phyloP scores from a whole-genome alignment of 2,797 vertebrate genomes.

The Falco naumanni region DNA sequence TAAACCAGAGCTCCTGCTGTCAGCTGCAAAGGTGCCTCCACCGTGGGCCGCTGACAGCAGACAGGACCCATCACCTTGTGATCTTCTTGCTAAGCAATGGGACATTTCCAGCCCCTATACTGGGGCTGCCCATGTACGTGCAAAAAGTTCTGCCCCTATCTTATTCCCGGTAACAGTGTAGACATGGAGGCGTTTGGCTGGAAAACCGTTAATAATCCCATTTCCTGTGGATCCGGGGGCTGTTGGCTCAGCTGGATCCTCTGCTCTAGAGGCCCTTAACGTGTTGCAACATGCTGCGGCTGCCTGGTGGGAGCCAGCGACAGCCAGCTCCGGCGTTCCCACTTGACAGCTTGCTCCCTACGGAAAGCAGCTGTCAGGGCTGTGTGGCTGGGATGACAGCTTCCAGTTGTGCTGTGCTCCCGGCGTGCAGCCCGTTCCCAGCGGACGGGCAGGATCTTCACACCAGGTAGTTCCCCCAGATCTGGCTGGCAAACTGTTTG shows the following conservation, averaged over 20 bases:
- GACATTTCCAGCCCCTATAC: not conserved
- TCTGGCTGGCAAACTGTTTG: not conserved
- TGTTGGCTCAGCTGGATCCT: not conserved
- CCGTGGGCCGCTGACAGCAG: not conserved
- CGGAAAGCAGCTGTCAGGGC: not conserved
- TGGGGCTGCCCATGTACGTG: not conserved
- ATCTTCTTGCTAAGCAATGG: not conserved
- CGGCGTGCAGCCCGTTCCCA: fast-evolving
- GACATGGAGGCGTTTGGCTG: not conserved
- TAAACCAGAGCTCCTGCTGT: not conserved
- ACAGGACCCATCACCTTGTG: not conserved
- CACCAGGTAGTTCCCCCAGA: not conserved
- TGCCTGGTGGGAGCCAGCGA: not conserved
- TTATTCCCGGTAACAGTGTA: not conserved
- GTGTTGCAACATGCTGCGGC: fast-evolving
- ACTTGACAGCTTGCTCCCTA: not conserved
- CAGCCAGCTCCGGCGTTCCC: not conserved
- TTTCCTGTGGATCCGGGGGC: not conserved
- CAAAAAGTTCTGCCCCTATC: not conserved
- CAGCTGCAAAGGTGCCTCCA: not conserved
- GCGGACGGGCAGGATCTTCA: not conserved
- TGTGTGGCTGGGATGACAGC: not conserved
- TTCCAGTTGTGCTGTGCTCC: not conserved
- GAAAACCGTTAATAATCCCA: not conserved
- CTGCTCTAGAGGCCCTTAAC: not conserved